Evolutionary conservation across 2,888 invertebrate genomes (phyloP).

Genomic region (Adineta ricciae): DNA sequence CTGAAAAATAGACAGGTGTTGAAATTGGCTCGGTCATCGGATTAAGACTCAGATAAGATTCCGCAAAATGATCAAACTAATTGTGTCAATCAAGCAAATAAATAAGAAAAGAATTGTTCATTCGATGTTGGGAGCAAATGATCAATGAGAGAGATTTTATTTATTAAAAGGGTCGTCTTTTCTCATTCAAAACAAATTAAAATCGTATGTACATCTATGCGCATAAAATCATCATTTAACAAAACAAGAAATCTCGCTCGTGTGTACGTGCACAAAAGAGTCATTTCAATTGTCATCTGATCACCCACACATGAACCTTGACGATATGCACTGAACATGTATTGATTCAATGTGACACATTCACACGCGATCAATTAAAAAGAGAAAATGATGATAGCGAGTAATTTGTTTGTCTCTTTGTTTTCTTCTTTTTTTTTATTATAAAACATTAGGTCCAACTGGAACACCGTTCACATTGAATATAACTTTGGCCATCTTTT

Average conservation of each 20-base stretch:
- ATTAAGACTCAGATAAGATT: background rate
- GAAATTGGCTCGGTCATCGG: background rate
- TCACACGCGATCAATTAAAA: conserved; percentile 5
- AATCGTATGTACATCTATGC: background rate
- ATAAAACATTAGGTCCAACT: conserved; percentile 29
- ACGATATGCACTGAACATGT: background rate
- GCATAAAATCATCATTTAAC: background rate
- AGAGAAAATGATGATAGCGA: background rate
- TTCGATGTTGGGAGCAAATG: background rate
- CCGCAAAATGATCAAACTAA: background rate
- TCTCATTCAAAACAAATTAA: conserved; percentile 15
- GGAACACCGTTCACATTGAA: conserved; percentile 33
- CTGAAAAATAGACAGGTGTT: background rate
- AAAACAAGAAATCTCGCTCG: background rate
- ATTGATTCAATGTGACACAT: background rate
- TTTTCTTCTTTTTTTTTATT: background rate
- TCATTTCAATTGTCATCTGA: background rate
- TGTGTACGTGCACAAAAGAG: background rate
- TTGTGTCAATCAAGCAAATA: background rate
- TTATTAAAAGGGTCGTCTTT: background rate
- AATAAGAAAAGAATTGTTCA: background rate
- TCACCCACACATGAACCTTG: background rate
- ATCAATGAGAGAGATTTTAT: background rate
- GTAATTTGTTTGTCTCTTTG: background rate
- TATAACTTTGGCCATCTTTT: conserved; percentile 27